phyloP scores from a whole-genome alignment of 2,113 vertebrate species.

The Tragelaphus buxtoni region DNA sequence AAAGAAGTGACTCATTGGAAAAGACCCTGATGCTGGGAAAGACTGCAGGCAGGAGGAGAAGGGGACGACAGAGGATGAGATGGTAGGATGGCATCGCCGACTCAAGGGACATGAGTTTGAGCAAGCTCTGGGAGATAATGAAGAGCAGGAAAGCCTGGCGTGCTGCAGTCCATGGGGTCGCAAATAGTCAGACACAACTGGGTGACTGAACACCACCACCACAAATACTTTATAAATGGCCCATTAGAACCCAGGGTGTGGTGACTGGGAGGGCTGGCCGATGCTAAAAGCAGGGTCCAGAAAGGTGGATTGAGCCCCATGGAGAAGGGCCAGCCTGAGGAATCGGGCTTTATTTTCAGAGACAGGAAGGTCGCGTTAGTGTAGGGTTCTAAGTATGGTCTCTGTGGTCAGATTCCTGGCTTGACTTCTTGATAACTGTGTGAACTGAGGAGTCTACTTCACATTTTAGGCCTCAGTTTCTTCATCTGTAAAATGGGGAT shows the following conservation, averaged over 20 bases:
- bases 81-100: accelerated
- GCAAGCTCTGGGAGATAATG: neutral
- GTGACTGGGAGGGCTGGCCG: neutral
- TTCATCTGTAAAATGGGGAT: neutral
- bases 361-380: accelerated
- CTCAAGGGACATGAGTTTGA: neutral
- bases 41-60: neutral
- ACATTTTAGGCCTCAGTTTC: neutral
- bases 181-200: neutral
- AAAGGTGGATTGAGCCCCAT: neutral
- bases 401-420: neutral
- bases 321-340: neutral
- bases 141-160: neutral
- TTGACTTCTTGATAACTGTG: neutral
- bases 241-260: neutral
- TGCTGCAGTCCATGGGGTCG: neutral
- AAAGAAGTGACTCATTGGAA: neutral
- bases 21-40: neutral
- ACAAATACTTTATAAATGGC: neutral
- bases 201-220: neutral
- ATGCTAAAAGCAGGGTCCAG: neutral
- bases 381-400: neutral
- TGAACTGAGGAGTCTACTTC: neutral
- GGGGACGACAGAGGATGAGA: neutral
- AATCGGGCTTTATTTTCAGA: neutral